phyloP scores from a whole-genome alignment of 1,140 invertebrate species.

The Epicauta chinensis region DNA sequence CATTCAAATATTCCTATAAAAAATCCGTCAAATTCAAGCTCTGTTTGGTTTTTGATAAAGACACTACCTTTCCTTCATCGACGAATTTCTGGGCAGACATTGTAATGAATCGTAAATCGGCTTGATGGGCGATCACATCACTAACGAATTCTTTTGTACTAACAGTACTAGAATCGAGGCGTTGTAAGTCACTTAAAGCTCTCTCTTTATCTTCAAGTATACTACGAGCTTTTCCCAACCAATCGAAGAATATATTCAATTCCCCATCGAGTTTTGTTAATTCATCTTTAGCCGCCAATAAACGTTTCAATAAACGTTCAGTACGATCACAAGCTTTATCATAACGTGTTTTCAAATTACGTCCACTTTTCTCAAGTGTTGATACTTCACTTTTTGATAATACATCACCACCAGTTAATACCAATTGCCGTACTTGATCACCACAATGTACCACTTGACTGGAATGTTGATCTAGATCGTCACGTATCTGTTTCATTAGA shows the following conservation, averaged over 20 bases:
- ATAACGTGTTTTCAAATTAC: constrained; percentile 75
- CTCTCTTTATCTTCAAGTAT: constrained; percentile 80
- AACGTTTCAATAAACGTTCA: constrained; percentile 66
- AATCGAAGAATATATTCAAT: constrained; percentile 71
- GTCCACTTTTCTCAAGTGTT: constrained; percentile 78
- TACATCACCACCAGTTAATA: constrained; percentile 82
- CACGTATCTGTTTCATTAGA: constrained; percentile 82
- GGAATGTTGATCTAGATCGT: constrained; percentile 82
- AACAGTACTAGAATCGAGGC: constrained; percentile 63
- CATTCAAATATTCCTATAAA: constrained; percentile 64
- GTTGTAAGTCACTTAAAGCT: constrained; percentile 72
- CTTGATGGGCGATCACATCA: constrained; percentile 91
- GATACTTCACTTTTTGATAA: constrained; percentile 81
- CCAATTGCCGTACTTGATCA: constrained; percentile 87
- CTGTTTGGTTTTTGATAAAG: not conserved
- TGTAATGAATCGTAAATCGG: constrained; percentile 87
- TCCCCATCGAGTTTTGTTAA: constrained; percentile 78
- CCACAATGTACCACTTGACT: constrained; percentile 79
- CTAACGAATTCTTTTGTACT: constrained; percentile 81
- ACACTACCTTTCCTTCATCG: constrained; percentile 85
- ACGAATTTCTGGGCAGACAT: constrained; percentile 94
- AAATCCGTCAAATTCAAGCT: constrained; percentile 12
- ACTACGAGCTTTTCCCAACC: constrained; percentile 75
- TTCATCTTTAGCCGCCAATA: constrained; percentile 79
- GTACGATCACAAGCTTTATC: constrained; percentile 74